A percentile compares a stretch with the other conserved stretches of the same genome.
phyloP scores from a whole-genome alignment of 2,113 vertebrate species.

The Rutilus rutilus region DNA sequence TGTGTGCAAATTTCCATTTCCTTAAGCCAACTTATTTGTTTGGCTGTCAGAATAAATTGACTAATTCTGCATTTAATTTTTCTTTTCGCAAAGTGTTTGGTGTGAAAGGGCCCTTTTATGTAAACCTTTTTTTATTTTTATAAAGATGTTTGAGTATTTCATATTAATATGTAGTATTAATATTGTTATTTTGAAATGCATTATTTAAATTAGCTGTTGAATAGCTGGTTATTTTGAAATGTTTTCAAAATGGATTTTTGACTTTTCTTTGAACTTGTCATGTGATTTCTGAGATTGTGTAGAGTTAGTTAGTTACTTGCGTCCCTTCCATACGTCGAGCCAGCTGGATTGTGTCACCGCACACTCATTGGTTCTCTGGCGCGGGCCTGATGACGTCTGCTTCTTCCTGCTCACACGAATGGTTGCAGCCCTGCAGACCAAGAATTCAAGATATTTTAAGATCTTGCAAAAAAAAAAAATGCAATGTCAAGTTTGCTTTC shows the following conservation, averaged over 20 bases:
- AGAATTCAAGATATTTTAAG: neutral
- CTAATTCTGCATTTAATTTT: neutral
- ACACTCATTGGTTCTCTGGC: constrained; percentile 35
- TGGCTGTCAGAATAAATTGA: neutral
- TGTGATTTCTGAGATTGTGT: neutral
- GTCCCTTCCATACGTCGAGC: constrained; percentile 79
- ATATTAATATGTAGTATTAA: neutral
- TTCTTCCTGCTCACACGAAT: constrained; percentile 76
- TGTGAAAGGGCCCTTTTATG: neutral
- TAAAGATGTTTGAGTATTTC: neutral
- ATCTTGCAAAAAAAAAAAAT: neutral
- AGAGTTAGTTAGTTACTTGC: constrained; percentile 68
- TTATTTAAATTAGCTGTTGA: neutral
- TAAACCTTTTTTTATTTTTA: no score
- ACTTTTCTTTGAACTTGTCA: neutral
- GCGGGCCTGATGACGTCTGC: constrained; percentile 36
- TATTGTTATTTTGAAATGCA: neutral
- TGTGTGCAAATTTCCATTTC: no score
- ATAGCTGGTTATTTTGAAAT: neutral
- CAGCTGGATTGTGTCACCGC: constrained; percentile 72
- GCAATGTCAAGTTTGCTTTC: neutral
- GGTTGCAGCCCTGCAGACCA: constrained; percentile 69
- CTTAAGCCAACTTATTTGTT: neutral
- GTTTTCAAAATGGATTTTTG: neutral
- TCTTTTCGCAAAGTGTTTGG: neutral